Evolutionary conservation across 2,113 vertebrate genomes (phyloP).

Genomic region (Ovis canadensis): DNA sequence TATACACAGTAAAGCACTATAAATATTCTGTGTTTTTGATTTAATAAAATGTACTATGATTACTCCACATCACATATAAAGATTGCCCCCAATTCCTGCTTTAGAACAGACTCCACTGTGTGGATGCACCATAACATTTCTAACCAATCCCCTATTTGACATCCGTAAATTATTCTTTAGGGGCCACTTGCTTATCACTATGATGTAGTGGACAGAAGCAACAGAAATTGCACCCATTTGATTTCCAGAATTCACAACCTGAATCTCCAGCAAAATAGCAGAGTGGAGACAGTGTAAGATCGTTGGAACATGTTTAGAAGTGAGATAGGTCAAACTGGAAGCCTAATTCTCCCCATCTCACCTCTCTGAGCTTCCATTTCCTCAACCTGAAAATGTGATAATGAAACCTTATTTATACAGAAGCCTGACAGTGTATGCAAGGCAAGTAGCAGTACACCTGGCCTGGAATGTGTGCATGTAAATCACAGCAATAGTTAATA

Average conservation of each 20-base stretch:
- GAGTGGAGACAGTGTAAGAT: neutral
- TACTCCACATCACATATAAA: neutral
- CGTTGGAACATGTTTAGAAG: neutral
- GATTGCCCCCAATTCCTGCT: neutral
- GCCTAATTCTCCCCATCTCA: neutral
- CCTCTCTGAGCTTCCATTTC: neutral
- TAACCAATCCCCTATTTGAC: neutral
- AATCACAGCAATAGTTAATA: neutral
- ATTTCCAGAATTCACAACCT: neutral
- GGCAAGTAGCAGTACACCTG: neutral
- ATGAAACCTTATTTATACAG: neutral
- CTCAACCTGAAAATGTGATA: neutral
- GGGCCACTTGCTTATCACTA: neutral
- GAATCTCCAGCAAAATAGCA: neutral
- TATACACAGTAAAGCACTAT: neutral
- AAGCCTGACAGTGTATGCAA: neutral
- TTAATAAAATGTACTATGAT: neutral
- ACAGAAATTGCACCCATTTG: neutral
- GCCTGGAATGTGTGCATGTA: neutral
- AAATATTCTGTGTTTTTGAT: neutral
- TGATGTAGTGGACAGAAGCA: neutral
- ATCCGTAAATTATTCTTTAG: neutral
- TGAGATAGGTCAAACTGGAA: neutral
- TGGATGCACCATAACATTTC: neutral
- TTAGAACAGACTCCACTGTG: neutral